Conservation (phyloP, 2,113 vertebrate genomes). For the Shinisaurus crocodilurus region DNA sequence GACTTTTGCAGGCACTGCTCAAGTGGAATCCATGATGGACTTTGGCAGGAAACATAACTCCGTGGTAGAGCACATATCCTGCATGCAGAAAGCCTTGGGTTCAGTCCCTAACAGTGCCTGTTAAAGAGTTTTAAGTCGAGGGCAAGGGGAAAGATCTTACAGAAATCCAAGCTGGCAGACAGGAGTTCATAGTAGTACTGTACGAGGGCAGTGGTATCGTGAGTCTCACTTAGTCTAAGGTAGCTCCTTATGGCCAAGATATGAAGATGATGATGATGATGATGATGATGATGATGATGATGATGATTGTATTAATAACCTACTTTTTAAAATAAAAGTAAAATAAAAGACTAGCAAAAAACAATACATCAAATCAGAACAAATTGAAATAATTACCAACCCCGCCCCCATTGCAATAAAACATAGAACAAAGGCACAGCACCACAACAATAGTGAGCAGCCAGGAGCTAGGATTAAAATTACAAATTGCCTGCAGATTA, state of each 20-base stretch:
- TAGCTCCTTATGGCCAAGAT: too few species aligned
- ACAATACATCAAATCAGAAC: not conserved
- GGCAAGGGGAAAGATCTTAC: not conserved
- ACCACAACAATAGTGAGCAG: not conserved
- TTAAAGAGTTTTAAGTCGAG: not conserved
- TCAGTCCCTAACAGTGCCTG: not conserved
- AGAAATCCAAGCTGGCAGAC: too few species aligned
- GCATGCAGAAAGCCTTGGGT: not conserved
- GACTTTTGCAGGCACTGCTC: not conserved
- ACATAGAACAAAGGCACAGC: not conserved
- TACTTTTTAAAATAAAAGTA: not conserved
- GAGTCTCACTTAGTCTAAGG: too few species aligned
- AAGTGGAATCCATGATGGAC: not conserved
- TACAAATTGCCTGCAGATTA: not conserved
- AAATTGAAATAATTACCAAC: too few species aligned
- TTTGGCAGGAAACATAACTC: not conserved
- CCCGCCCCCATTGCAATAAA: too few species aligned
- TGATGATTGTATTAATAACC: not conserved
- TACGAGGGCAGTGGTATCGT: too few species aligned
- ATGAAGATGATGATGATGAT: too few species aligned
- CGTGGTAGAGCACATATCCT: not conserved
- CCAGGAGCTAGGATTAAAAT: not conserved
- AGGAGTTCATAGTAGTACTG: too few species aligned
- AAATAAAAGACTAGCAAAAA: too few species aligned
- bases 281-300: too few species aligned